phyloP scores from a whole-genome alignment of 1,140 invertebrate species.

The Caenorhabditis remanei region DNA sequence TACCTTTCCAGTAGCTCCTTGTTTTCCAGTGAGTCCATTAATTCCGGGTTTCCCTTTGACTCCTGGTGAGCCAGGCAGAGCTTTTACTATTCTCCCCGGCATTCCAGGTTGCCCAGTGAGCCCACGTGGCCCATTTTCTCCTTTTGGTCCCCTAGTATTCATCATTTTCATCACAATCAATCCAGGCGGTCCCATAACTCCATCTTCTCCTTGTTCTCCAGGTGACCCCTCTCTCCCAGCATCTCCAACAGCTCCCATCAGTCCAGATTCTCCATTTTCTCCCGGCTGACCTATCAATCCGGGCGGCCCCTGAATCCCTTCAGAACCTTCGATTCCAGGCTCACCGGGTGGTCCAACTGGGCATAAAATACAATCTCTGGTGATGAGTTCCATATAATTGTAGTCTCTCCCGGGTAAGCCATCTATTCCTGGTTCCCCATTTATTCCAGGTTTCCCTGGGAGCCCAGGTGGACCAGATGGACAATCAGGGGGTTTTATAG shows the following conservation, averaged over 20 bases:
- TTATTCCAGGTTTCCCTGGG: constrained; percentile 8
- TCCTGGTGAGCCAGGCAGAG: neutral
- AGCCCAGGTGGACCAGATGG: neutral
- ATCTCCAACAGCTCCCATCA: constrained; percentile 7
- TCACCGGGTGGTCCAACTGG: constrained; percentile 18
- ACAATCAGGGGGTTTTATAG: constrained; percentile 13
- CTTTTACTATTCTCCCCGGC: constrained; percentile 14
- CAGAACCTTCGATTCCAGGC: constrained; percentile 20
- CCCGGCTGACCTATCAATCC: neutral
- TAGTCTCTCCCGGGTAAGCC: constrained; percentile 17
- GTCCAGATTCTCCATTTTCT: constrained; percentile 16
- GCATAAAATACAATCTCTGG: constrained; percentile 16
- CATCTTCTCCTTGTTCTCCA: constrained; percentile 11
- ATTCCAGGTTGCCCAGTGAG: constrained; percentile 36
- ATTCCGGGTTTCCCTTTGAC: constrained; percentile 1
- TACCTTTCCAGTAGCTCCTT: neutral
- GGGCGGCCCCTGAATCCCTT: constrained; percentile 5
- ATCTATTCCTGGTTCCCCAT: constrained; percentile 17
- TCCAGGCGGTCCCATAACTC: neutral
- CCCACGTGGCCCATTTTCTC: neutral
- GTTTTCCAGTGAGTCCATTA: neutral
- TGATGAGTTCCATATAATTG: constrained; percentile 35
- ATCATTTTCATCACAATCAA: constrained; percentile 38
- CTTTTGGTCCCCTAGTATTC: constrained; percentile 29
- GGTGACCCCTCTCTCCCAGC: neutral